phyloP scores from a whole-genome alignment of 2,797 vertebrate genomes.

The Acanthopagrus latus region DNA sequence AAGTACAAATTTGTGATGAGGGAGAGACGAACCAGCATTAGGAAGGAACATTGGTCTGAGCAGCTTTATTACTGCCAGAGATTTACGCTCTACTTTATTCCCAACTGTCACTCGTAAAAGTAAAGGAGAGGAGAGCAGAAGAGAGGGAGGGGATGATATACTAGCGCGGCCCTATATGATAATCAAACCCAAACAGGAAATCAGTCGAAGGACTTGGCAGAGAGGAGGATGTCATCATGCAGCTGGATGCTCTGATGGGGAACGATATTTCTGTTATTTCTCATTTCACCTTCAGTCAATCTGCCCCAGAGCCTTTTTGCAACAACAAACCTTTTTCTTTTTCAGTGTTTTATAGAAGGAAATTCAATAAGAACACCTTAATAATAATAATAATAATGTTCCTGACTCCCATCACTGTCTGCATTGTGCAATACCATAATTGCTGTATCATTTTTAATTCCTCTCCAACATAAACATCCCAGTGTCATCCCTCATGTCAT shows the following conservation, averaged over 20 bases:
- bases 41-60: constrained; percentile 81
- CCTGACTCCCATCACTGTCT: constrained; percentile 15
- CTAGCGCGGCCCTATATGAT: constrained; percentile 72
- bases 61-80: constrained; percentile 85
- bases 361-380: constrained; percentile 6
- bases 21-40: constrained; percentile 81
- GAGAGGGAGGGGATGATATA: constrained; percentile 81
- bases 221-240: constrained; percentile 72
- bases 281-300: constrained; percentile 73
- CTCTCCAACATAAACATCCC: constrained; percentile 54
- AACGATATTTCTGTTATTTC: constrained; percentile 65
- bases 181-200: constrained; percentile 87
- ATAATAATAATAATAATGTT: not conserved
- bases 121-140: constrained; percentile 71
- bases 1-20: constrained; percentile 76
- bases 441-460: constrained; percentile 28
- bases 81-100: constrained; percentile 86
- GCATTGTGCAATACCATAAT: constrained; percentile 38
- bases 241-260: constrained; percentile 76
- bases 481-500: constrained; percentile 45
- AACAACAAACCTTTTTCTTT: constrained; percentile 13
- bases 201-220: constrained; percentile 74
- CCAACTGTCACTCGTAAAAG: constrained; percentile 85
- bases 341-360: constrained; percentile 4
- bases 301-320: constrained; percentile 19